These are phyloP conservation scores for Tyto alba DNA, from an alignment of 2,113 vertebrate species.

Conservation along the genomic window DNA sequence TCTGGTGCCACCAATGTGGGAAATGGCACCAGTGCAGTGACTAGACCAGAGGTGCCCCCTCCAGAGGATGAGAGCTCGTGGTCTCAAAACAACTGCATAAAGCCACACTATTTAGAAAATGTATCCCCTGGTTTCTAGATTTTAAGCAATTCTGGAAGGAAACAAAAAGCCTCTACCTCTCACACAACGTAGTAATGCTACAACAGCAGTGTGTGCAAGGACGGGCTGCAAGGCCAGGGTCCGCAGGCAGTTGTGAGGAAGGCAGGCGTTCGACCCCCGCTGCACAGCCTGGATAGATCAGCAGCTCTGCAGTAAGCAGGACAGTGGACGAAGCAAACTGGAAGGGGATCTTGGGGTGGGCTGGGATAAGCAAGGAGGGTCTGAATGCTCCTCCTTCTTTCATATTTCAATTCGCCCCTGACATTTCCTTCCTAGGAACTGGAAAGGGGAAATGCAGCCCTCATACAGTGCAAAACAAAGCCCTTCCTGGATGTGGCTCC, in stretches of 20 bases:
- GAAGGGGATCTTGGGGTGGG: not conserved
- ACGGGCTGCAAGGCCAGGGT: not conserved
- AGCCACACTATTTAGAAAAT: not conserved
- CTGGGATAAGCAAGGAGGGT: not conserved
- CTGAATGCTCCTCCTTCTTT: not conserved
- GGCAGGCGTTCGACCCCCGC: fast-evolving
- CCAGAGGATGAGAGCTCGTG: not conserved
- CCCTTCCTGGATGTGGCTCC: not conserved
- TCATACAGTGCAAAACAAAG: not conserved
- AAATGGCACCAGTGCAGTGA: not conserved
- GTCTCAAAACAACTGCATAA: not conserved
- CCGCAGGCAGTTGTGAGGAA: not conserved
- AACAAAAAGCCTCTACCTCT: not conserved
- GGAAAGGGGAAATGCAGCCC: not conserved
- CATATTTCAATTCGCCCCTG: not conserved
- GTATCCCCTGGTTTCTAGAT: not conserved
- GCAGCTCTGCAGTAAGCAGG: not conserved
- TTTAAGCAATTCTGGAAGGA: not conserved
- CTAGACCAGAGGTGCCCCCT: not conserved
- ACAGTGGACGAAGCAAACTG: not conserved
- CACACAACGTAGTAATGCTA: not conserved
- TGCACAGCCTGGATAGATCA: not conserved
- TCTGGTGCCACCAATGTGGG: not conserved
- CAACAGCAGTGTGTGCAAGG: not conserved
- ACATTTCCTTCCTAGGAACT: not conserved